Evolutionary conservation across 2,888 invertebrate species (phyloP).

Genomic region (Zhuqinia jingwanae): DNA sequence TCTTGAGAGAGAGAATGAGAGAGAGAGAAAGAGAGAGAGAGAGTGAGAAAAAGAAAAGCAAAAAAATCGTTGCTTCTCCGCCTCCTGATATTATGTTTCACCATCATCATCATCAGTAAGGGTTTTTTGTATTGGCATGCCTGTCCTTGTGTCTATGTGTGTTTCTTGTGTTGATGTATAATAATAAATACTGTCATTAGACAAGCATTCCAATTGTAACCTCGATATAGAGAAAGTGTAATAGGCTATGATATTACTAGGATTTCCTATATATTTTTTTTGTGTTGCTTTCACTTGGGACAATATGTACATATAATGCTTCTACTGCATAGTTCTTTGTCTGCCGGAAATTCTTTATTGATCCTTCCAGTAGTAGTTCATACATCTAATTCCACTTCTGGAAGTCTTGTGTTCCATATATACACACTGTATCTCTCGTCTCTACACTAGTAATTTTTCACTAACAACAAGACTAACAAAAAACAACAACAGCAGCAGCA

Average conservation of each 20-base stretch:
- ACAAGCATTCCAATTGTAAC: not conserved
- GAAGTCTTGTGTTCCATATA: too few relatives aligned
- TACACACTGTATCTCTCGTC: not conserved
- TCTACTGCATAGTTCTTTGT: conserved; percentile 39
- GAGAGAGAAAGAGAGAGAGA: too few relatives aligned
- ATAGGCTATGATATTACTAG: not conserved
- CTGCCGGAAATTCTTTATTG: conserved; percentile 70
- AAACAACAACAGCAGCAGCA: not conserved
- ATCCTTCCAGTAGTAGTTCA: conserved; percentile 33
- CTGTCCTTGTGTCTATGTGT: conserved; percentile 38
- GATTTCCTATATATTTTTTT: not conserved
- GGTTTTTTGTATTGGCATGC: conserved; percentile 19
- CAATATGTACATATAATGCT: not conserved
- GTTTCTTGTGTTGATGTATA: conserved; percentile 47
- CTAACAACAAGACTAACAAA: not conserved
- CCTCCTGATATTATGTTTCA: conserved; percentile 33
- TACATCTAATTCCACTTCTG: conserved; percentile 19
- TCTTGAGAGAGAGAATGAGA: not conserved
- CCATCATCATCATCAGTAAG: not conserved
- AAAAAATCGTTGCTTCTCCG: conserved; percentile 9
- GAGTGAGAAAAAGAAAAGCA: conserved; percentile 14
- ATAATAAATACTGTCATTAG: conserved; percentile 45
- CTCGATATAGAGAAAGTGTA: conserved; percentile 6
- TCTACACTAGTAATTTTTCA: not conserved
- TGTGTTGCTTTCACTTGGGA: not conserved